Percentiles rank a stretch among this genome's conserved stretches.
Evolutionary conservation across 1,140 invertebrate genomes (phyloP).

Genomic region (Oedothorax gibbosus): DNA sequence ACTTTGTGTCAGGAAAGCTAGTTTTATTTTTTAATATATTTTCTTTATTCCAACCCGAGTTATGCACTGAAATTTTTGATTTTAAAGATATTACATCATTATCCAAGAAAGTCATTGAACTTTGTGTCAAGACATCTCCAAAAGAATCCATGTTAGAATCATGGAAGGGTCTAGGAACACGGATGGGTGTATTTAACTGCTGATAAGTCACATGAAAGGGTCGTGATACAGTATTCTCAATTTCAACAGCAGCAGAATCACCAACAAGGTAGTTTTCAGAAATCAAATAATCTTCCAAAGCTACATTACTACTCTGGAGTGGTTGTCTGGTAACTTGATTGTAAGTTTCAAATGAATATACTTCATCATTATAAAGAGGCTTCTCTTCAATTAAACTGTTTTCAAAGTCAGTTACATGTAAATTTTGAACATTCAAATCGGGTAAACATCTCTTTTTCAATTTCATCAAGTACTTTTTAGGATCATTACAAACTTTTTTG

Average conservation of each 20-base stretch:
- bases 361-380: background rate
- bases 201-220: background rate
- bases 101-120: background rate
- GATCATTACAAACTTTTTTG: slow-evolving; percentile 2
- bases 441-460: slow-evolving; percentile 34
- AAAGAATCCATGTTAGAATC: slow-evolving; percentile 23
- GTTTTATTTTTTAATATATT: slow-evolving; percentile 32
- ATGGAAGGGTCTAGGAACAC: slow-evolving; percentile 21
- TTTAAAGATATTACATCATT: slow-evolving; percentile 6
- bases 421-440: slow-evolving; percentile 2
- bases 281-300: background rate
- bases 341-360: background rate
- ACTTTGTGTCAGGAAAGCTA: slow-evolving; percentile 18
- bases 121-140: slow-evolving; percentile 21
- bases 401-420: slow-evolving; percentile 16
- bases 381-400: background rate
- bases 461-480: slow-evolving; percentile 38
- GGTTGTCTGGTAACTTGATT: background rate
- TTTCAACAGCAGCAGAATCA: background rate
- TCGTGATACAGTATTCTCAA: background rate
- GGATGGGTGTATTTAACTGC: slow-evolving; percentile 2
- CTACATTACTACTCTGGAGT: background rate
- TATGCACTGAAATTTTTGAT: background rate
- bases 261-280: background rate
- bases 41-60: slow-evolving; percentile 37